Conservation (phyloP, 2,888 invertebrate genomes). For the Melinaea menophilus region DNA sequence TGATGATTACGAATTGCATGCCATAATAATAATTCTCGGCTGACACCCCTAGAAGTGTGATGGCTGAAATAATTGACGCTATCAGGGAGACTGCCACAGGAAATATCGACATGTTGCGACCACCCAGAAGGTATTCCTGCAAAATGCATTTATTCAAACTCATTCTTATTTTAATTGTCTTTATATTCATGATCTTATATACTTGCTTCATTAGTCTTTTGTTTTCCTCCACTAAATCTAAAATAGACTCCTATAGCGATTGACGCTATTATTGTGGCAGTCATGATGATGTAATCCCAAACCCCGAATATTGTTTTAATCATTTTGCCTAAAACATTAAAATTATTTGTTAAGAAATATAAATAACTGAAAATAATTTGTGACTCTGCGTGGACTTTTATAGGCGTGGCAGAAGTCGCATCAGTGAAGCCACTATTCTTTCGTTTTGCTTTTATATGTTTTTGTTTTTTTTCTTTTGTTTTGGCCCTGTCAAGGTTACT, state of each 20-base stretch:
- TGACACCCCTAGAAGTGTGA: constrained; percentile 92
- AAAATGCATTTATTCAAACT: constrained; percentile 32
- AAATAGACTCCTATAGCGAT: constrained; percentile 90
- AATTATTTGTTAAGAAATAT: no score
- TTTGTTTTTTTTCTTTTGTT: no score
- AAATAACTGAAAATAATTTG: not conserved
- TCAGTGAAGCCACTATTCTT: no score
- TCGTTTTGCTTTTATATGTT: no score
- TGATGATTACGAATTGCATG: constrained; percentile 87
- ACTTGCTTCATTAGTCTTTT: constrained; percentile 86
- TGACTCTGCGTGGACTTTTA: no score
- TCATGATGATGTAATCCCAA: constrained; percentile 88
- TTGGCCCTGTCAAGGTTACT: no score
- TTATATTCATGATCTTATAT: not conserved
- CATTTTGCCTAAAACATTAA: constrained; percentile 41
- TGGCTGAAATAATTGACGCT: constrained; percentile 96
- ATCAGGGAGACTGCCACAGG: constrained; percentile 93
- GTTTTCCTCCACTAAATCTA: constrained; percentile 89
- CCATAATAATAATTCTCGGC: constrained; percentile 92
- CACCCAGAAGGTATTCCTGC: constrained; percentile 90
- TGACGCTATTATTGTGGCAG: constrained; percentile 82
- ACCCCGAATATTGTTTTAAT: constrained; percentile 70
- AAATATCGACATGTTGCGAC: constrained; percentile 86
- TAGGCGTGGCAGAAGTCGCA: no score
- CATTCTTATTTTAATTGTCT: no score